A percentile compares a stretch with the other conserved stretches of the same genome.
Evolutionary conservation across 2,113 vertebrate species (phyloP).

Genomic region (Neogobius melanostomus): DNA sequence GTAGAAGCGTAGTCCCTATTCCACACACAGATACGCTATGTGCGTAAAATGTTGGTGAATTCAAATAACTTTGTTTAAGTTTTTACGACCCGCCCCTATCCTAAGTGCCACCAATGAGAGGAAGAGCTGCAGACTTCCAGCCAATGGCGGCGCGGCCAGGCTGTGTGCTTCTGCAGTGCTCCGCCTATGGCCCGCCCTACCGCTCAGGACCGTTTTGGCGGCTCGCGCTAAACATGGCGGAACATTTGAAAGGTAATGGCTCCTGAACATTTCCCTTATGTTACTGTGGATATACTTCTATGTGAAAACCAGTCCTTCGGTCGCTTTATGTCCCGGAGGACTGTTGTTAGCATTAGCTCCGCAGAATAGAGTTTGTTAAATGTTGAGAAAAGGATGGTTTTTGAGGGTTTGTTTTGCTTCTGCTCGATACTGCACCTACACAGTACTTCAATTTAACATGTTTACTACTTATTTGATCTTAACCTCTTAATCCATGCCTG

Average conservation of each 20-base stretch:
- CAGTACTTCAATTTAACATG: no score
- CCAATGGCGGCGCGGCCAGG: constrained; percentile 53
- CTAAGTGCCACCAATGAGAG: constrained; percentile 34
- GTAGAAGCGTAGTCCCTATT: neutral
- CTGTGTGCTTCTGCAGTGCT: neutral
- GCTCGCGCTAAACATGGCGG: constrained; percentile 73
- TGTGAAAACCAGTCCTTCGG: neutral
- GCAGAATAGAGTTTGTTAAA: neutral
- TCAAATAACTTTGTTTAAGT: neutral
- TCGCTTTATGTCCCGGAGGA: neutral
- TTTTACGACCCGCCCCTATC: neutral
- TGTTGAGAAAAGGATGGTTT: neutral
- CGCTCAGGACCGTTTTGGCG: constrained; percentile 59
- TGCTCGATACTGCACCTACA: no score
- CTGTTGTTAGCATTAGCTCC: neutral
- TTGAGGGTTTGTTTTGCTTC: neutral
- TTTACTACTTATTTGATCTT: no score
- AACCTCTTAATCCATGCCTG: no score
- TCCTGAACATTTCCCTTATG: neutral
- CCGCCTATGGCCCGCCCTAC: neutral
- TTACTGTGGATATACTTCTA: neutral
- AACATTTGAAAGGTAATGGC: constrained; percentile 75
- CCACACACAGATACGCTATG: neutral
- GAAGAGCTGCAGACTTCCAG: neutral
- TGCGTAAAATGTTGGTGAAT: neutral